phyloP scores from a whole-genome alignment of 2,113 vertebrate species.

The Muscicapa adusta region DNA sequence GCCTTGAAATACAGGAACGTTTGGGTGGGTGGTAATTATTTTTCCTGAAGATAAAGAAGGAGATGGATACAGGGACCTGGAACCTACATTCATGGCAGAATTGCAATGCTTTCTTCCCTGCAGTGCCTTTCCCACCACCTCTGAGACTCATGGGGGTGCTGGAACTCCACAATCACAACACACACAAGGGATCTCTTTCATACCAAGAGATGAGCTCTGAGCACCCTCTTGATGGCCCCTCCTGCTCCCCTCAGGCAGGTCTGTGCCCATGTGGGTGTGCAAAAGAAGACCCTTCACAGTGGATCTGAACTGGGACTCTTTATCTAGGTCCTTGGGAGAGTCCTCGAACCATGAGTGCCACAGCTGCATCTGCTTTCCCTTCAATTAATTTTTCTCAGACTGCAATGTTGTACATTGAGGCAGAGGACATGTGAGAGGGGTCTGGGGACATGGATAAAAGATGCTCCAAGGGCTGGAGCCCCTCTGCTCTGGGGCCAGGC shows the following conservation, averaged over 20 bases:
- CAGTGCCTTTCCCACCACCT: background rate
- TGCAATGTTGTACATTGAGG: background rate
- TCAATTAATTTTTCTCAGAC: background rate
- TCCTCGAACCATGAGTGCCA: background rate
- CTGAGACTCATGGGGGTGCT: accelerated
- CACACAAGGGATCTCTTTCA: background rate
- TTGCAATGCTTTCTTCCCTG: background rate
- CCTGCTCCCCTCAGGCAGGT: background rate
- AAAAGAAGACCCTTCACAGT: background rate
- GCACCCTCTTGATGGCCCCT: background rate
- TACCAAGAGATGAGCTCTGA: background rate
- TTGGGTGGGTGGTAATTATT: background rate
- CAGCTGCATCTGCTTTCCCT: background rate
- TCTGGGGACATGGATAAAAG: background rate
- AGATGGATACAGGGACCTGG: background rate
- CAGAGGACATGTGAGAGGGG: background rate
- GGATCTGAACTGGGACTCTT: accelerated
- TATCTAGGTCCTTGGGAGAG: background rate
- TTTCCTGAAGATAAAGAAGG: background rate
- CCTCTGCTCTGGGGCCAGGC: background rate
- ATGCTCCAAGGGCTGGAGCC: background rate
- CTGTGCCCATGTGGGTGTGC: background rate
- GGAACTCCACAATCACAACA: background rate
- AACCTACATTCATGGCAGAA: accelerated
- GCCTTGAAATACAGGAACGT: background rate